A percentile compares a stretch with the other conserved stretches of the same genome.
Conservation (phyloP, 2,113 vertebrate genomes). For the Myanophis thanlyinensis region DNA sequence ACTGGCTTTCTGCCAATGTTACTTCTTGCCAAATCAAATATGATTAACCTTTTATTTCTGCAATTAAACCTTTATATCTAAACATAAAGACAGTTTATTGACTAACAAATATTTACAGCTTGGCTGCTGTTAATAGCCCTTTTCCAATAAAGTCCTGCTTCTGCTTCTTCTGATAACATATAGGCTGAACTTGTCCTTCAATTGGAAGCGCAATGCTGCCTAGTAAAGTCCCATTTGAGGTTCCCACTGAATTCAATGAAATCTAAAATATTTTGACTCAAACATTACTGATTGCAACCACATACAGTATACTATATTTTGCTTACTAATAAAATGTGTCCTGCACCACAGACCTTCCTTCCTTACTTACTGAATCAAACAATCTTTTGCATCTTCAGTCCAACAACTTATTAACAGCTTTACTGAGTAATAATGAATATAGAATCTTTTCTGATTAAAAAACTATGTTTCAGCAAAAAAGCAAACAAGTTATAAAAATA, state of each 20-base stretch:
- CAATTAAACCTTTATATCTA: constrained; percentile 62
- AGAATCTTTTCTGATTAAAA: neutral
- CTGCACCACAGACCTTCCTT: neutral
- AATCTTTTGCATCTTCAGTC: neutral
- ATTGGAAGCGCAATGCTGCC: neutral
- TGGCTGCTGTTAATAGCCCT: constrained; percentile 31
- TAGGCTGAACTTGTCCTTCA: constrained; percentile 41
- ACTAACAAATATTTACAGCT: constrained; percentile 39
- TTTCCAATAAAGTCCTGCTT: constrained; percentile 45
- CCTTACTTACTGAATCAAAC: neutral
- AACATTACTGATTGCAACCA: neutral
- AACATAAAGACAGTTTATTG: constrained; percentile 40
- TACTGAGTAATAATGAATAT: neutral
- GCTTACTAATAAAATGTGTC: neutral
- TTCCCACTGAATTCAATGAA: constrained; percentile 19
- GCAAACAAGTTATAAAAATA: neutral
- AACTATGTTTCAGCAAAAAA: neutral
- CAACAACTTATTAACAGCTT: constrained; percentile 7
- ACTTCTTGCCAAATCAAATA: constrained; percentile 53
- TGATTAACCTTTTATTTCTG: constrained; percentile 37
- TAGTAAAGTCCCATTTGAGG: constrained; percentile 16
- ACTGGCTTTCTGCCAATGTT: neutral
- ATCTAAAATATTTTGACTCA: constrained; percentile 7
- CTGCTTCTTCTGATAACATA: constrained; percentile 44
- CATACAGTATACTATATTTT: neutral